Conservation (phyloP, 2,797 vertebrate species). For the Erpetoichthys calabaricus region DNA sequence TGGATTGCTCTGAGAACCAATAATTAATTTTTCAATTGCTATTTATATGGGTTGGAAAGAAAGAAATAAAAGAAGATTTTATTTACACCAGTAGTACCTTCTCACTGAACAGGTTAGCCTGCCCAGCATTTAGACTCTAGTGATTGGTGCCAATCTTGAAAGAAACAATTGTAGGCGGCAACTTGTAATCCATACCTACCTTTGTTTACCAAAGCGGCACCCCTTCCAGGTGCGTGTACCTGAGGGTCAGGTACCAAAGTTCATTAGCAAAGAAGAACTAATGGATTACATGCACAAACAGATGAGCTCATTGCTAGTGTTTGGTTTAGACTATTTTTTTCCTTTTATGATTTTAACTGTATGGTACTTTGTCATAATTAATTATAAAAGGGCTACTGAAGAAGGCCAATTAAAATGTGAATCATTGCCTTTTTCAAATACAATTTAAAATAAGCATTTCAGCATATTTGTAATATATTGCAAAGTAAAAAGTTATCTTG, state of each 20-base stretch:
- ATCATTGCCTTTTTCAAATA: conserved; percentile 11
- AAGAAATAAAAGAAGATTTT: too few species aligned
- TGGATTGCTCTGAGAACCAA: too few species aligned
- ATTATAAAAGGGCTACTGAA: conserved; percentile 18
- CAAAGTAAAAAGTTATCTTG: too few species aligned
- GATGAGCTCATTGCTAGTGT: conserved; percentile 25
- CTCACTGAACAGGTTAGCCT: conserved; percentile 24
- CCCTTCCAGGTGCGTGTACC: conserved; percentile 13
- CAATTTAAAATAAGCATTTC: too few species aligned
- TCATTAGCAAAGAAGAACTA: conserved; percentile 17
- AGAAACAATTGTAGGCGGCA: conserved; percentile 18
- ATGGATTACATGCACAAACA: conserved; percentile 16
- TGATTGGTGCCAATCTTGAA: conserved; percentile 13
- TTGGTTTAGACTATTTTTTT: conserved; percentile 18
- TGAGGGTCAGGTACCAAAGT: conserved; percentile 11
- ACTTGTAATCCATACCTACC: conserved; percentile 11
- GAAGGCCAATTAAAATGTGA: conserved; percentile 30
- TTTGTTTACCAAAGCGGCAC: conserved; percentile 12
- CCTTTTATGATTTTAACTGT: conserved; percentile 24
- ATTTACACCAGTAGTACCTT: conserved; percentile 15
- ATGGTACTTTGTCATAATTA: conserved; percentile 22
- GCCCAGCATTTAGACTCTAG: conserved; percentile 19
- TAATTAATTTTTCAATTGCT: too few species aligned
- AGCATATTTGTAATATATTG: too few species aligned
- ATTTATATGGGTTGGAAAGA: too few species aligned